Percentiles rank a stretch among this genome's conserved stretches.
phyloP scores from a whole-genome alignment of 1,140 invertebrate genomes.

The Hyles vespertilio region DNA sequence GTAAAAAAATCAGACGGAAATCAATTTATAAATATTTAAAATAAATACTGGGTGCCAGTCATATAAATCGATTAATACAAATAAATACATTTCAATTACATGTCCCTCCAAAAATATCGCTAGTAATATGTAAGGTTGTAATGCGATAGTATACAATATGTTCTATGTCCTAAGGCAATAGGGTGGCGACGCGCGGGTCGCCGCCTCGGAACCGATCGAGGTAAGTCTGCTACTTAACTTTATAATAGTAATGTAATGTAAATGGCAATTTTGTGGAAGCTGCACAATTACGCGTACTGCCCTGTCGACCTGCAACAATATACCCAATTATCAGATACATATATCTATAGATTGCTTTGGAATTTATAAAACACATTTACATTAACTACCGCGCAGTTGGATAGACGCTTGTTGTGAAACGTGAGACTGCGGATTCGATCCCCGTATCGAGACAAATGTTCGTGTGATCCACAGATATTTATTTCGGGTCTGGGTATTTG shows the following conservation, averaged over 20 bases:
- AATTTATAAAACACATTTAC: too few species aligned
- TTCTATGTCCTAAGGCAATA: slow-evolving; percentile 46
- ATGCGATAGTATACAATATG: slow-evolving; percentile 59
- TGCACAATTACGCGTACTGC: slow-evolving; percentile 34
- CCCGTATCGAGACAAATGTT: too few species aligned
- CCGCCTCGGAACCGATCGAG: background rate
- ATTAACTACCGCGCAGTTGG: too few species aligned
- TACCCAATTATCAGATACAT: background rate
- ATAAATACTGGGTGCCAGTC: slow-evolving; percentile 44
- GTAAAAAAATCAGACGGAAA: slow-evolving; percentile 18
- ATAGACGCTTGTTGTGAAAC: too few species aligned
- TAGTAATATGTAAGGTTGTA: slow-evolving; percentile 35
- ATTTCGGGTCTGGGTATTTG: too few species aligned
- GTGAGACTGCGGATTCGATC: too few species aligned
- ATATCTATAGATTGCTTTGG: too few species aligned
- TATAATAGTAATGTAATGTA: slow-evolving; percentile 39
- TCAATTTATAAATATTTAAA: slow-evolving; percentile 17
- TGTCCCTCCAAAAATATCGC: slow-evolving; percentile 47
- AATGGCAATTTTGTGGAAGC: slow-evolving; percentile 66
- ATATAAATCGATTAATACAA: slow-evolving; percentile 40
- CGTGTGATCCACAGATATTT: too few species aligned
- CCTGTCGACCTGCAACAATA: slow-evolving; percentile 36
- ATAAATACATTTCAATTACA: slow-evolving; percentile 40
- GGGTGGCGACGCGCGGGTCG: slow-evolving; percentile 15
- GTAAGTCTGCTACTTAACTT: slow-evolving; percentile 16